Conservation (phyloP, 2,113 vertebrate genomes). For the Gulo gulo region DNA sequence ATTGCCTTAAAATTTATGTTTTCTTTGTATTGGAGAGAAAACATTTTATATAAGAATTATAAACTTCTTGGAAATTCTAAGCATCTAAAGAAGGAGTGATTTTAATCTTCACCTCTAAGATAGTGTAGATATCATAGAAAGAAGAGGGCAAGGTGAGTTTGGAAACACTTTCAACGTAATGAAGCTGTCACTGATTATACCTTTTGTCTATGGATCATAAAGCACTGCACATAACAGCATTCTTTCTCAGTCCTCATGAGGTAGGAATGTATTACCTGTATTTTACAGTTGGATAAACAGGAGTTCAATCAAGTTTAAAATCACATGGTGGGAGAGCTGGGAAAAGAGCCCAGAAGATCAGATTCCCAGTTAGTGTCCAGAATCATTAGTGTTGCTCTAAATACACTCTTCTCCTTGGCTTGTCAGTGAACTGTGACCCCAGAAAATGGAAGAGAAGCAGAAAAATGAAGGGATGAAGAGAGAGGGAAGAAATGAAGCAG, state of each 20-base stretch:
- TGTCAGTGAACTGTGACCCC: conserved; percentile 46
- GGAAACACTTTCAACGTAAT: conserved; percentile 32
- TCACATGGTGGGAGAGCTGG: conserved; percentile 33
- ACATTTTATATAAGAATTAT: not conserved
- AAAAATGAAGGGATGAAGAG: not conserved
- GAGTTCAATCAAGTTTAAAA: conserved; percentile 65
- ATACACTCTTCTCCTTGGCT: conserved; percentile 59
- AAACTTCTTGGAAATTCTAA: not conserved
- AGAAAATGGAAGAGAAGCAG: not conserved
- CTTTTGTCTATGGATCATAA: not conserved
- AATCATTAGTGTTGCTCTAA: conserved; percentile 74
- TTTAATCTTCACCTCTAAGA: not conserved
- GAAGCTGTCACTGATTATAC: not conserved
- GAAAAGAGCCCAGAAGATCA: conserved; percentile 62
- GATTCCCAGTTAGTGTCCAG: conserved; percentile 59
- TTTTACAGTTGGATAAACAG: conserved; percentile 68
- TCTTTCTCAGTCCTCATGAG: not conserved
- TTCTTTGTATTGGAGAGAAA: not conserved
- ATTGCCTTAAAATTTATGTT: not conserved
- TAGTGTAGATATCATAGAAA: not conserved
- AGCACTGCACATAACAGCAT: not conserved
- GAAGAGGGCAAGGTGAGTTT: not conserved
- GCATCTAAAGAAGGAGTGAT: not conserved
- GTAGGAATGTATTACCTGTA: conserved; percentile 44
- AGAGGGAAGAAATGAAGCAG: not conserved